A percentile compares a stretch with the other conserved stretches of the same genome.
Evolutionary conservation across 2,113 vertebrate species (phyloP).

Genomic region (Sander vitreus): DNA sequence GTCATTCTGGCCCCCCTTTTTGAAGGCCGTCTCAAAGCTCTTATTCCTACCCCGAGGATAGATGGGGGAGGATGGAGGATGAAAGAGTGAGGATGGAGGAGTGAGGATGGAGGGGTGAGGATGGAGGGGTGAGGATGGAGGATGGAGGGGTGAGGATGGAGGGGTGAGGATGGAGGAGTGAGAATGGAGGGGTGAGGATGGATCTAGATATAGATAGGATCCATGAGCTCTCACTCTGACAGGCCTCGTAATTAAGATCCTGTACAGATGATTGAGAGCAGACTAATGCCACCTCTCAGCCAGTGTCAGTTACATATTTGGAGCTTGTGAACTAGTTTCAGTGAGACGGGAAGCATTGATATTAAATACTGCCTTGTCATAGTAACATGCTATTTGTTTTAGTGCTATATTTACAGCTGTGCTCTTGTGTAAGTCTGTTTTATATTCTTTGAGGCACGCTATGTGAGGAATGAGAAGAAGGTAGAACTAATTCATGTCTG

Average conservation of each 20-base stretch:
- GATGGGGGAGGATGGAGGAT: too few relatives aligned
- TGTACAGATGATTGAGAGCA: slow-evolving; percentile 22
- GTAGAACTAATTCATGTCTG: slow-evolving; percentile 22
- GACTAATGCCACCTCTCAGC: slow-evolving; percentile 31
- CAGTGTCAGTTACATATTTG: slow-evolving; percentile 50
- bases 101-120: too few relatives aligned
- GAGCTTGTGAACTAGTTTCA: slow-evolving; percentile 50
- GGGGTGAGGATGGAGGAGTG: too few relatives aligned
- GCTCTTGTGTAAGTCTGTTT: slow-evolving; percentile 29
- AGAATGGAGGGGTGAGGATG: too few relatives aligned
- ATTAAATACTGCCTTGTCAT: slow-evolving; percentile 50
- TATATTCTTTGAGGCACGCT: slow-evolving; percentile 3
- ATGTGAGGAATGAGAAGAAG: slow-evolving; percentile 28
- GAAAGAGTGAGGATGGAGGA: too few relatives aligned
- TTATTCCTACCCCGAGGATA: too few relatives aligned
- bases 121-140: too few relatives aligned
- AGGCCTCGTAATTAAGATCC: slow-evolving; percentile 38
- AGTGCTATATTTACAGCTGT: slow-evolving; percentile 39
- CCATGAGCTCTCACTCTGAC: slow-evolving; percentile 5
- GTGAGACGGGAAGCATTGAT: slow-evolving; percentile 15
- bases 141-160: too few relatives aligned
- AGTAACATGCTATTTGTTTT: slow-evolving; percentile 44
- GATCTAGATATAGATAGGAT: neutral
- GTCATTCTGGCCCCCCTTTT: too few relatives aligned
- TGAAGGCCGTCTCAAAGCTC: too few relatives aligned